These are phyloP conservation scores for Ceyx melanurus DNA, from an alignment of 2,113 vertebrate species.

Conservation along the genomic window DNA sequence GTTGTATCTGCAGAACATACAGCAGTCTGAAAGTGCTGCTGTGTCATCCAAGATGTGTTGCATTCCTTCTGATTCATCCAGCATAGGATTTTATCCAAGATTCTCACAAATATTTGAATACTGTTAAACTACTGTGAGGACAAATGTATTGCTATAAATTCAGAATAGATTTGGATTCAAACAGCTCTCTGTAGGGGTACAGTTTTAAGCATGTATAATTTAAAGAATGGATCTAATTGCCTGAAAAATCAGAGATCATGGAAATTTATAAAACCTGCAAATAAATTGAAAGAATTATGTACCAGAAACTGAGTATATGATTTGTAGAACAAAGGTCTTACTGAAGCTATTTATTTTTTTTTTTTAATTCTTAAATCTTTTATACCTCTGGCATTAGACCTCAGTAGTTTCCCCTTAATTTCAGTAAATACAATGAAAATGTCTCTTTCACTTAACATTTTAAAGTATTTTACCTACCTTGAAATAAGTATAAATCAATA, in stretches of 20 bases:
- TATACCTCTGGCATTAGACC: background rate
- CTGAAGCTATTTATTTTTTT: background rate
- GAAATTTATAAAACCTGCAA: background rate
- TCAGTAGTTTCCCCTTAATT: background rate
- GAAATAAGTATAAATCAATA: background rate
- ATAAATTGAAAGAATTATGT: background rate
- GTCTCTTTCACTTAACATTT: background rate
- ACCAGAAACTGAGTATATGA: background rate
- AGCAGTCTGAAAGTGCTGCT: background rate
- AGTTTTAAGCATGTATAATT: background rate
- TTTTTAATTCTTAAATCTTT: background rate
- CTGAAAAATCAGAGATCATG: background rate
- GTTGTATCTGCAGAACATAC: background rate
- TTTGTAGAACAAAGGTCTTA: background rate
- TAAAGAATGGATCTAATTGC: background rate
- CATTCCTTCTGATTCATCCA: background rate
- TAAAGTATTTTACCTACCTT: background rate
- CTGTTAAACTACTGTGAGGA: background rate
- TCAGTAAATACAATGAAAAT: background rate
- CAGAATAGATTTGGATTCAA: background rate
- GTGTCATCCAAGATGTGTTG: background rate
- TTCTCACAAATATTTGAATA: background rate
- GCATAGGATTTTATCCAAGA: background rate
- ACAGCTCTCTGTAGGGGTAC: background rate
- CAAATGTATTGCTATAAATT: background rate